Conservation (phyloP, 2,888 invertebrate genomes). For the Drosophila meridiana region DNA sequence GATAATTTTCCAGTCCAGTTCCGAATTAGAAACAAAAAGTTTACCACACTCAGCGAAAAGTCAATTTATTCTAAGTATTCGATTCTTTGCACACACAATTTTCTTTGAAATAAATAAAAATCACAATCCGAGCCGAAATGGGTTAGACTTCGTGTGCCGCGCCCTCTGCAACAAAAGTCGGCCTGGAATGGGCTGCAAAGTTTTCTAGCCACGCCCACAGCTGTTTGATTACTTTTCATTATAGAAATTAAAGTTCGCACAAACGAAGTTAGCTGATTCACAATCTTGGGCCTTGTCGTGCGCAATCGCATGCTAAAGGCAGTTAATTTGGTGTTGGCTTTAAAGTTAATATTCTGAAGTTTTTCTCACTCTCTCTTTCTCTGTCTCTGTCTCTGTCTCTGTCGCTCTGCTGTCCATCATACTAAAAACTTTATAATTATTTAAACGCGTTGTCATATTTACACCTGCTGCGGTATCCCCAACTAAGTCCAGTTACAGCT, state of each 20-base stretch:
- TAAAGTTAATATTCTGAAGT: conserved; percentile 8
- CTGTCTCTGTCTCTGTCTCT: background rate
- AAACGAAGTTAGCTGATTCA: conserved; percentile 1
- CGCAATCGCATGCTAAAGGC: background rate
- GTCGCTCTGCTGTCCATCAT: background rate
- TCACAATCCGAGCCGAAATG: background rate
- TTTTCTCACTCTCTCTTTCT: background rate
- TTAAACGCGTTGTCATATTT: conserved; percentile 31
- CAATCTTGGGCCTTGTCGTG: background rate
- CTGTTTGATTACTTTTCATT: conserved; percentile 8
- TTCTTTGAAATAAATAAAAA: background rate
- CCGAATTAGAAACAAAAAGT: background rate
- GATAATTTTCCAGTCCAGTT: no score
- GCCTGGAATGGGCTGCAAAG: background rate
- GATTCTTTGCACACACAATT: background rate
- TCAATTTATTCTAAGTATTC: background rate
- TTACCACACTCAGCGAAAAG: background rate
- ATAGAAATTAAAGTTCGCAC: background rate
- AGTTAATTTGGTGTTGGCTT: conserved; percentile 10
- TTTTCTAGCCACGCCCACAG: conserved; percentile 8
- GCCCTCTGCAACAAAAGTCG: background rate
- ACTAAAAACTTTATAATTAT: conserved; percentile 25
- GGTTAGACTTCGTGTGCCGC: background rate
- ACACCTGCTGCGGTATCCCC: conserved; percentile 40
- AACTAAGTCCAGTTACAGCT: conserved; percentile 22